Evolutionary conservation across 2,888 invertebrate species (phyloP).

Genomic region (Periphyllus acericola): DNA sequence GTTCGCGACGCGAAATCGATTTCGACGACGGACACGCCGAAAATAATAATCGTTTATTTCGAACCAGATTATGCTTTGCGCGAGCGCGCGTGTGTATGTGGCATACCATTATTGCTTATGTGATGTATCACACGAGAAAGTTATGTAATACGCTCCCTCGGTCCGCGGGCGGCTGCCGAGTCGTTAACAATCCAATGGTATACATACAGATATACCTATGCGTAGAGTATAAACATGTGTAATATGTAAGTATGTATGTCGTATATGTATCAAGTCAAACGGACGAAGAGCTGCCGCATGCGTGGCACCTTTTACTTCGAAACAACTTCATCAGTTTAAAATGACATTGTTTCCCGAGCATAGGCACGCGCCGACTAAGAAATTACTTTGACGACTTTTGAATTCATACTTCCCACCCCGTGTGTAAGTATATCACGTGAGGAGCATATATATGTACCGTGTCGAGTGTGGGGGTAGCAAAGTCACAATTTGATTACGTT

Average conservation of each 20-base stretch:
- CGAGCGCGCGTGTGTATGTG: background rate
- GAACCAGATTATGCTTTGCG: background rate
- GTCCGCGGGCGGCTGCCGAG: background rate
- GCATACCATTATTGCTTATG: background rate
- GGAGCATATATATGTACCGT: background rate
- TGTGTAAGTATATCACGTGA: background rate
- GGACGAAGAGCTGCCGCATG: background rate
- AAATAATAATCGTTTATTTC: conserved; percentile 33
- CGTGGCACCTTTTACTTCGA: background rate
- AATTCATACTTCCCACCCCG: background rate
- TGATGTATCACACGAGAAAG: conserved; percentile 1
- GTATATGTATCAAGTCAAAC: background rate
- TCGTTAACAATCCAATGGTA: background rate
- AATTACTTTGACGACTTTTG: conserved; percentile 38
- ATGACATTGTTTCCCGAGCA: conserved; percentile 7
- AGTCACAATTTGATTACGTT: conserved; percentile 9
- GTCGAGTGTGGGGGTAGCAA: background rate
- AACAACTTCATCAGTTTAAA: conserved; percentile 2
- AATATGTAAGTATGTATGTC: background rate
- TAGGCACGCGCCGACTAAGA: conserved; percentile 12
- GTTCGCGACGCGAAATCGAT: conserved; percentile 18
- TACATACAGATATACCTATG: no score
- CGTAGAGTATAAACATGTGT: background rate
- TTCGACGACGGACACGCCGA: conserved; percentile 16
- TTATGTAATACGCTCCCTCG: conserved; percentile 4